Conservation (phyloP, 2,888 invertebrate genomes). For the Dryococelus australis region DNA sequence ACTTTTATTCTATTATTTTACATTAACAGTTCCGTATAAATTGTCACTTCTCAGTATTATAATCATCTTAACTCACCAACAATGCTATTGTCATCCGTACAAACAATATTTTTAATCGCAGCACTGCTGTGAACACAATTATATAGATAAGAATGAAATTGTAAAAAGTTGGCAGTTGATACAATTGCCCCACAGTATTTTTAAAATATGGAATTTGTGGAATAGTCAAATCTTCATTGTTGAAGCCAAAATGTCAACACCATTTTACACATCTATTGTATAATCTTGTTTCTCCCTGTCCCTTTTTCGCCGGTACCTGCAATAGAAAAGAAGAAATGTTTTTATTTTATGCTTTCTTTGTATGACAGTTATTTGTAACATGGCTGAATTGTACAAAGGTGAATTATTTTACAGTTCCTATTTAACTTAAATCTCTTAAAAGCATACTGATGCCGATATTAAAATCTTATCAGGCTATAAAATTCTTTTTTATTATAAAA, state of each 20-base stretch:
- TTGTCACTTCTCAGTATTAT: neutral
- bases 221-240: neutral
- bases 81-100: constrained; percentile 2
- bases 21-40: neutral
- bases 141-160: neutral
- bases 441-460: too few relatives aligned
- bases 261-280: constrained; percentile 71
- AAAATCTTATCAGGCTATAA: too few relatives aligned
- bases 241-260: neutral
- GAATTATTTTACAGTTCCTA: too few relatives aligned
- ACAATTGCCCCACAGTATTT: constrained; percentile 8
- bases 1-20: neutral
- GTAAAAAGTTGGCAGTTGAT: constrained; percentile 5
- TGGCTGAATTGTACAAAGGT: too few relatives aligned
- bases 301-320: constrained; percentile 71
- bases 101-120: neutral
- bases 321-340: constrained; percentile 48
- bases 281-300: constrained; percentile 75
- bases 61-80: neutral
- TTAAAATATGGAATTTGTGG: neutral
- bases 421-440: too few relatives aligned
- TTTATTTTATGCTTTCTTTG: too few relatives aligned
- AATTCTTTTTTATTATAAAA: too few relatives aligned
- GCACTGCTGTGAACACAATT: neutral
- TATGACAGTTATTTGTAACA: too few relatives aligned